These are phyloP conservation scores for Thalassarche chlororhynchos DNA, from an alignment of 2,113 vertebrate genomes.

Conservation along the genomic window DNA sequence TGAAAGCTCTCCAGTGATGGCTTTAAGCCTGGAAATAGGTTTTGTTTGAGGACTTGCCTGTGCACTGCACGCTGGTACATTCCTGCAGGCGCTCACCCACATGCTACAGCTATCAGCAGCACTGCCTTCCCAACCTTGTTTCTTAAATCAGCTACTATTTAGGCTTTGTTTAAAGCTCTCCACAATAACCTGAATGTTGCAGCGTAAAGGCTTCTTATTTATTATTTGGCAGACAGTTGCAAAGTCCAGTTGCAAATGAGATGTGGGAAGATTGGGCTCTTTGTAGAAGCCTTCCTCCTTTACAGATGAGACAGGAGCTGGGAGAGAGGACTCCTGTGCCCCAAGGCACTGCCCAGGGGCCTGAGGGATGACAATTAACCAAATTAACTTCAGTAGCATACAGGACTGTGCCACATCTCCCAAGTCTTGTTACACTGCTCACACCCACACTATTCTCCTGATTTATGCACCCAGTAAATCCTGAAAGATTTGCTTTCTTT, in stretches of 20 bases:
- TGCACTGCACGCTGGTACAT: fast-evolving
- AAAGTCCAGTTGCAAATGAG: background rate
- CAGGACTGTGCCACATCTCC: background rate
- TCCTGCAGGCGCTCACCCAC: background rate
- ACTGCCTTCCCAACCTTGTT: fast-evolving
- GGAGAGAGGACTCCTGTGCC: background rate
- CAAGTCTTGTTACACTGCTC: background rate
- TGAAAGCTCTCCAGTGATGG: background rate
- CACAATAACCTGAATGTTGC: background rate
- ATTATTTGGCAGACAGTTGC: background rate
- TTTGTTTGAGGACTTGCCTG: background rate
- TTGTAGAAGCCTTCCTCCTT: background rate
- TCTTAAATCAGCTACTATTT: background rate
- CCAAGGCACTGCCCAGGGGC: too few species aligned
- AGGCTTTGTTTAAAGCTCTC: background rate
- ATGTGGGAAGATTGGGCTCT: background rate
- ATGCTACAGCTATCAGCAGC: background rate
- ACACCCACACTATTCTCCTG: background rate
- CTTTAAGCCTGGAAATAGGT: background rate
- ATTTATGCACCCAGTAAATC: background rate
- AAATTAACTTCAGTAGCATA: background rate
- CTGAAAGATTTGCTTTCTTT: background rate
- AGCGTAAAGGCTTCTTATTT: background rate
- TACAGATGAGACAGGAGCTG: background rate
- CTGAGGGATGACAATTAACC: background rate